Evolutionary conservation across 2,113 vertebrate genomes (phyloP).

Genomic region (Rhizomys pruinosus): DNA sequence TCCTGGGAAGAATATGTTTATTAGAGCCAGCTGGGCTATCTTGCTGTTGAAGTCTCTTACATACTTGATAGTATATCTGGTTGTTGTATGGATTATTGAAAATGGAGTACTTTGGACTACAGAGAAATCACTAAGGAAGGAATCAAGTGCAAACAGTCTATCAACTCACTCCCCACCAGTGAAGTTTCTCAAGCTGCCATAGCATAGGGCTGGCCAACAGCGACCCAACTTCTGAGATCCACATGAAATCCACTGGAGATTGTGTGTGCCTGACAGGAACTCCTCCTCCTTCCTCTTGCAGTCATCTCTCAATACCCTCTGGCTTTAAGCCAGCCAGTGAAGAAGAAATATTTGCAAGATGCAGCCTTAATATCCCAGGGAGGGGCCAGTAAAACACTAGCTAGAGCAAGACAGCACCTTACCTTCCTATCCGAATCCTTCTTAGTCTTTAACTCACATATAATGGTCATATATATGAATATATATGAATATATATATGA

Average conservation of each 20-base stretch:
- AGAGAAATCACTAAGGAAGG: neutral
- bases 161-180: rapidly evolving
- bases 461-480: neutral
- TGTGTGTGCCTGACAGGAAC: neutral
- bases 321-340: too few species aligned
- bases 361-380: neutral
- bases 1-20: neutral
- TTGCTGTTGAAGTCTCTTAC: neutral
- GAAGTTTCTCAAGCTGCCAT: neutral
- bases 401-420: neutral
- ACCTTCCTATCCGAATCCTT: neutral
- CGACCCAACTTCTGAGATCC: neutral
- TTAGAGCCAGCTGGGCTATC: neutral
- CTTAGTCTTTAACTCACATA: neutral
- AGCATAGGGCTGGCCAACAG: neutral
- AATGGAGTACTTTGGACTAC: neutral
- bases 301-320: neutral
- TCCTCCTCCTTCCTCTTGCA: too few species aligned
- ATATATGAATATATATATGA: neutral
- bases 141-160: neutral
- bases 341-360: neutral
- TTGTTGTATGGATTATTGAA: neutral
- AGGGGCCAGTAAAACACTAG: neutral
- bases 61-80: neutral
- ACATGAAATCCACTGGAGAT: neutral